Conservation (phyloP, 2,888 invertebrate species). For the Tribolium freemani region DNA sequence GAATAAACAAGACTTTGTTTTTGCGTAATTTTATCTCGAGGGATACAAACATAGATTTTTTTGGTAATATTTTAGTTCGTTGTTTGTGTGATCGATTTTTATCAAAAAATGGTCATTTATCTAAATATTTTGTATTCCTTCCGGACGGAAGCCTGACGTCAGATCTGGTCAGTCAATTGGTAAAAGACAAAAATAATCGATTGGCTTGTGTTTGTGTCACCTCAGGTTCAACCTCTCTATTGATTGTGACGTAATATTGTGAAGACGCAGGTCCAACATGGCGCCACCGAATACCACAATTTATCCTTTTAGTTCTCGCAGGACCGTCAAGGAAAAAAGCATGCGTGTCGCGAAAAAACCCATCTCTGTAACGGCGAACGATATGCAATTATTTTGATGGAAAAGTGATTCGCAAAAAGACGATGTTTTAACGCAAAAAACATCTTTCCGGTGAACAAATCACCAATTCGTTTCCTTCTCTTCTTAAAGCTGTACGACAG, state of each 20-base stretch:
- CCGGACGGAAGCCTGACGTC: neutral
- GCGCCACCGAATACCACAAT: constrained; percentile 57
- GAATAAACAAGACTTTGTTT: too few relatives aligned
- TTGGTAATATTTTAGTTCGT: too few relatives aligned
- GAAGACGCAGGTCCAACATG: constrained; percentile 65
- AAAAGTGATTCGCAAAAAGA: constrained; percentile 23
- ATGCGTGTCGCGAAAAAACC: constrained; percentile 51
- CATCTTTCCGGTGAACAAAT: neutral
- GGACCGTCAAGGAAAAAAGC: constrained; percentile 50
- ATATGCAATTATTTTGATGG: constrained; percentile 17
- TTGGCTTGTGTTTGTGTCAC: constrained; percentile 51
- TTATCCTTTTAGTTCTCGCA: constrained; percentile 56
- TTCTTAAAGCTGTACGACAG: neutral
- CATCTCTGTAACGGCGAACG: constrained; percentile 42
- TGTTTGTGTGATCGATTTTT: too few relatives aligned
- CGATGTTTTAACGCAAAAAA: neutral
- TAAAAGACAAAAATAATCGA: constrained; percentile 47
- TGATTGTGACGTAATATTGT: constrained; percentile 65
- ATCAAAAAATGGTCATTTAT: neutral
- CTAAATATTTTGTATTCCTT: neutral
- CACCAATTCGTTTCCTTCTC: neutral
- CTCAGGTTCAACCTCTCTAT: constrained; percentile 59
- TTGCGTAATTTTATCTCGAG: too few relatives aligned
- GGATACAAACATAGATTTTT: too few relatives aligned
- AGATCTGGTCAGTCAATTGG: neutral